Conservation (phyloP, 2,888 invertebrate genomes). For the Leucoptera coffeella region DNA sequence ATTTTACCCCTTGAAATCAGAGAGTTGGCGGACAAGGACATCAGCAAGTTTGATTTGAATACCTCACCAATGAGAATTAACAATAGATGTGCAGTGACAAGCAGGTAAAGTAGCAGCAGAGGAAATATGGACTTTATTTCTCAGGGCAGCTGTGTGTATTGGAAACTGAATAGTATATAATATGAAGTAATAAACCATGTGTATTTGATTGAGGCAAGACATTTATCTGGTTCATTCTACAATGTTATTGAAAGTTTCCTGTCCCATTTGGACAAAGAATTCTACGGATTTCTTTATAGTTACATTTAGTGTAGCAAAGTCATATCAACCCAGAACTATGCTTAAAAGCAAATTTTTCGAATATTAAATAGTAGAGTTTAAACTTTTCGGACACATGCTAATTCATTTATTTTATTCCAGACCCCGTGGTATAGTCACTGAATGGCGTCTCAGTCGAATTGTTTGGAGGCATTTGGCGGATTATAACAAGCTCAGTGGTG, state of each 20-base stretch:
- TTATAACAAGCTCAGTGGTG: slow-evolving; percentile 86
- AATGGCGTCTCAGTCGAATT: slow-evolving; percentile 86
- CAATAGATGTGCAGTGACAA: slow-evolving; percentile 83
- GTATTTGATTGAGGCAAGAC: not conserved
- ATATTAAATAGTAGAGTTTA: not conserved
- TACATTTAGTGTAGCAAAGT: too few relatives aligned
- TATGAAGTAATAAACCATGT: not conserved
- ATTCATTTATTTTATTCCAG: slow-evolving; percentile 29
- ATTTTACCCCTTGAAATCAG: slow-evolving; percentile 76
- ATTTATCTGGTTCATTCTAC: not conserved
- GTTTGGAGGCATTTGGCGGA: slow-evolving; percentile 89
- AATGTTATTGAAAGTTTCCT: too few relatives aligned
- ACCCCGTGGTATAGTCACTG: slow-evolving; percentile 68
- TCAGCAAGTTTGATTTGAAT: slow-evolving; percentile 71
- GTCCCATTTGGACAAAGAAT: too few relatives aligned
- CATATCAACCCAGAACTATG: not conserved
- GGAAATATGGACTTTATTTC: not conserved
- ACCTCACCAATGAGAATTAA: slow-evolving; percentile 60
- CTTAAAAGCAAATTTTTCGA: not conserved
- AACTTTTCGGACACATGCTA: not conserved
- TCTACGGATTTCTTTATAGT: too few relatives aligned
- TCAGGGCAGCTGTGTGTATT: not conserved
- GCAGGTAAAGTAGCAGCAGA: slow-evolving; percentile 42
- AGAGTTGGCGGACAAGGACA: slow-evolving; percentile 71
- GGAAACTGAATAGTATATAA: not conserved